A percentile compares a stretch with the other conserved stretches of the same genome.
These are phyloP conservation scores for Megalurothrips usitatus DNA, from an alignment of 2,888 invertebrate species.

Conservation along the genomic window DNA sequence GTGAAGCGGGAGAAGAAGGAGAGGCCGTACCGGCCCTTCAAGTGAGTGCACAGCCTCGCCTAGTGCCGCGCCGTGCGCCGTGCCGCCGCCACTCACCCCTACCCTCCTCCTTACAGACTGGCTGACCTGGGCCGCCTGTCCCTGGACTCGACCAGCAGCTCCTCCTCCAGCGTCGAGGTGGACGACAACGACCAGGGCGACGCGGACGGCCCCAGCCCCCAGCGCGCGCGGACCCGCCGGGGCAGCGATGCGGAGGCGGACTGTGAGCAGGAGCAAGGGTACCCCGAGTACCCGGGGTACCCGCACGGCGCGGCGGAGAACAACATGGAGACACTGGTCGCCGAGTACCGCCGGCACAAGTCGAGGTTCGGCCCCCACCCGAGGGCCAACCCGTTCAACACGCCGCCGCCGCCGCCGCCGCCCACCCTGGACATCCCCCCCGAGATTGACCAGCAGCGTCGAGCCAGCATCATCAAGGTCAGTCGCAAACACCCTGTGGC, in stretches of 20 bases:
- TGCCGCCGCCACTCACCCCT: no score
- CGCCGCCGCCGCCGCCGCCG: conserved; percentile 50
- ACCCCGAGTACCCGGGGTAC: no score
- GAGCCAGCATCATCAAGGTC: conserved; percentile 77
- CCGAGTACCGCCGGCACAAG: conserved; percentile 53
- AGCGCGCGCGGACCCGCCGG: background rate
- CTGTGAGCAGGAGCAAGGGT: no score
- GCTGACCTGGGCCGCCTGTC: background rate
- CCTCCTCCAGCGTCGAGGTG: background rate
- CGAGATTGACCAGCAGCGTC: conserved; percentile 78
- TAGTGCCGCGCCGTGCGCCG: no score
- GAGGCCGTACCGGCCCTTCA: conserved; percentile 7
- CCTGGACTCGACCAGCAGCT: background rate
- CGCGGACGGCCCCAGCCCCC: background rate
- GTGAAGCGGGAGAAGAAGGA: conserved; percentile 35
- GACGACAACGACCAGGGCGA: background rate
- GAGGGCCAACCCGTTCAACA: conserved; percentile 44
- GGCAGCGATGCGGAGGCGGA: no score
- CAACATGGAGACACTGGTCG: conserved; percentile 45
- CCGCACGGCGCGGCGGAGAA: conserved; percentile 31
- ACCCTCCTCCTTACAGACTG: background rate
- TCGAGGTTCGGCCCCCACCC: conserved; percentile 48
- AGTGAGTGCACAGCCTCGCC: background rate
- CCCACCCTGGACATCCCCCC: conserved; percentile 66
- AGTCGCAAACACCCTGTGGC: no score